Conservation (phyloP, 2,888 invertebrate species). For the Nematopogon swammerdamellus region DNA sequence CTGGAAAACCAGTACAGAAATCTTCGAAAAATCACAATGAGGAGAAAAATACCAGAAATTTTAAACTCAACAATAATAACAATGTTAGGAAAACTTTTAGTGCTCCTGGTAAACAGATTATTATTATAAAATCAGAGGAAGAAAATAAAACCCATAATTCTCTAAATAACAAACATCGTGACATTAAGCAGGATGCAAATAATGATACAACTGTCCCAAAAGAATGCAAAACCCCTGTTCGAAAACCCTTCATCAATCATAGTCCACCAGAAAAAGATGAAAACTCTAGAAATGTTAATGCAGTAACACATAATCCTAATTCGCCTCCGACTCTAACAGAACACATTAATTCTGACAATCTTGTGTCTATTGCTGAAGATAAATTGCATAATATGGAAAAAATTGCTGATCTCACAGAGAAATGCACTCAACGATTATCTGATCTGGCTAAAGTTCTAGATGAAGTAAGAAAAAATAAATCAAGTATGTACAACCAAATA, state of each 20-base stretch:
- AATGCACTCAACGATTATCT: conserved; percentile 43
- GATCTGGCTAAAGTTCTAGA: conserved; percentile 44
- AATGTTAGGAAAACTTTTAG: neutral
- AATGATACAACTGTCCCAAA: too few relatives aligned
- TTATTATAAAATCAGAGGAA: neutral
- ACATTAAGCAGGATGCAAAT: too few relatives aligned
- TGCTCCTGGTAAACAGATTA: neutral
- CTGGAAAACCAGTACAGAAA: neutral
- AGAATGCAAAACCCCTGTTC: neutral
- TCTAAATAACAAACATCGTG: too few relatives aligned
- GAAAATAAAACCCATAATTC: neutral
- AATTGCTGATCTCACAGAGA: conserved; percentile 45
- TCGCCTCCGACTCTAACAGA: neutral
- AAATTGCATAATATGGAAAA: conserved; percentile 49
- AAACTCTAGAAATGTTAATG: neutral
- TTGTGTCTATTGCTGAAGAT: conserved; percentile 36
- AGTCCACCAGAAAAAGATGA: neutral
- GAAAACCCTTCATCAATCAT: too few relatives aligned
- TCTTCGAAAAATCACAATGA: neutral
- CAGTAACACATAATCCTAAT: neutral
- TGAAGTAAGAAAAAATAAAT: conserved; percentile 46
- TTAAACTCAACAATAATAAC: neutral
- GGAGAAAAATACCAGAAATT: neutral
- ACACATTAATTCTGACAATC: conserved; percentile 15
- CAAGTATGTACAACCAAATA: conserved; percentile 35